Conservation (phyloP, 2,888 invertebrate genomes). For the Lamellibrachia satsuma region DNA sequence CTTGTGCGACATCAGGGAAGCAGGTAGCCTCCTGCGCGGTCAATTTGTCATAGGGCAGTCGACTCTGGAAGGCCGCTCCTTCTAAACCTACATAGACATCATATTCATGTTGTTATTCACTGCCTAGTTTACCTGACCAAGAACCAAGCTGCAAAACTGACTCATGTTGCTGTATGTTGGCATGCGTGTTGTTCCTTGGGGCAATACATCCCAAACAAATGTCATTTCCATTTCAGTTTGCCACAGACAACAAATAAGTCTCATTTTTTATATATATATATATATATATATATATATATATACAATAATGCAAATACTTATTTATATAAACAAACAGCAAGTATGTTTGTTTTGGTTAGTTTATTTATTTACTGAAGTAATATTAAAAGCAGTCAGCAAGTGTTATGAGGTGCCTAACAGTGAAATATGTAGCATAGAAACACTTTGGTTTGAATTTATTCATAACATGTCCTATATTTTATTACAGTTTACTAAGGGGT, state of each 20-base stretch:
- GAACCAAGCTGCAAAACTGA: too few relatives aligned
- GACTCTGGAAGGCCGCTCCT: conserved; percentile 78
- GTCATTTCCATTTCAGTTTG: too few relatives aligned
- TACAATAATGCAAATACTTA: neutral
- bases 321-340: neutral
- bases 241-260: too few relatives aligned
- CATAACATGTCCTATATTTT: neutral
- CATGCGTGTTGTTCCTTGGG: too few relatives aligned
- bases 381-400: neutral
- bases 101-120: too few relatives aligned
- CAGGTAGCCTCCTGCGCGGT: conserved; percentile 91
- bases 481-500: neutral
- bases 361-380: neutral
- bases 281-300: too few relatives aligned
- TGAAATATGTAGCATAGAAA: neutral
- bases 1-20: conserved; percentile 89
- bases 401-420: neutral
- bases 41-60: conserved; percentile 93
- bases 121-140: too few relatives aligned
- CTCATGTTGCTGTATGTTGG: too few relatives aligned
- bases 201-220: too few relatives aligned
- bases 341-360: neutral
- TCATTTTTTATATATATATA: too few relatives aligned
- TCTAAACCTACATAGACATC: conserved; percentile 68
- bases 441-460: neutral